Conservation (phyloP, 2,113 vertebrate species). For the Varanus komodoensis region DNA sequence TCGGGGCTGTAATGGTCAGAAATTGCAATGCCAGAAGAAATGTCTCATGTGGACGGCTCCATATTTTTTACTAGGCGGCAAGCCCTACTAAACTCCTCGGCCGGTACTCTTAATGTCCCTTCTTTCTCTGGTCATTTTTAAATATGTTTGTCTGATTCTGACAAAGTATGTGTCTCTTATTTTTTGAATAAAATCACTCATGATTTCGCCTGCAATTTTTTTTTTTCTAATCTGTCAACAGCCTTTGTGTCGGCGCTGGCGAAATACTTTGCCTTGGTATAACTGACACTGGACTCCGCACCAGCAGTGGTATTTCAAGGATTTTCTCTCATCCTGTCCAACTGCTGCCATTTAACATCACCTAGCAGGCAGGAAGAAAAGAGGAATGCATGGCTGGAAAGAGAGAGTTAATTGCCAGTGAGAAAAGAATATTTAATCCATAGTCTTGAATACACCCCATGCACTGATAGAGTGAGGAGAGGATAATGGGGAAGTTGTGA, state of each 20-base stretch:
- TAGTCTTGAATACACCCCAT: not conserved
- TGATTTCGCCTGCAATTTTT: not conserved
- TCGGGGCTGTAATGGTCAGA: too few relatives aligned
- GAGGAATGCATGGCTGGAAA: not conserved
- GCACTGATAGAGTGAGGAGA: too few relatives aligned
- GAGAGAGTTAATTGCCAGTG: not conserved
- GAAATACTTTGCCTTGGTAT: not conserved
- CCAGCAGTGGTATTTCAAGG: not conserved
- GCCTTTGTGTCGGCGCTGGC: not conserved
- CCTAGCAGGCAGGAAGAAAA: not conserved
- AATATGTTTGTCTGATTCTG: not conserved
- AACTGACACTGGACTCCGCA: not conserved
- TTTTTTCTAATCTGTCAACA: not conserved
- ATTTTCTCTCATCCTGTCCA: not conserved
- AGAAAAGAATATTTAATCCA: not conserved
- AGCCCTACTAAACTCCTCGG: not conserved
- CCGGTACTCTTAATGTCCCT: not conserved
- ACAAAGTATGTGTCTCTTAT: not conserved
- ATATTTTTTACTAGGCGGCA: not conserved
- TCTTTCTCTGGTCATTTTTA: fast-evolving
- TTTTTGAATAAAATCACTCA: not conserved
- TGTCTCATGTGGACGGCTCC: too few relatives aligned
- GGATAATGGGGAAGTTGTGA: too few relatives aligned
- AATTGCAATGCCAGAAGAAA: too few relatives aligned
- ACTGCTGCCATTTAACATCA: not conserved